Percentiles rank a stretch among this genome's conserved stretches.
phyloP scores from a whole-genome alignment of 2,888 invertebrate species.

The Synergus gifuensis region DNA sequence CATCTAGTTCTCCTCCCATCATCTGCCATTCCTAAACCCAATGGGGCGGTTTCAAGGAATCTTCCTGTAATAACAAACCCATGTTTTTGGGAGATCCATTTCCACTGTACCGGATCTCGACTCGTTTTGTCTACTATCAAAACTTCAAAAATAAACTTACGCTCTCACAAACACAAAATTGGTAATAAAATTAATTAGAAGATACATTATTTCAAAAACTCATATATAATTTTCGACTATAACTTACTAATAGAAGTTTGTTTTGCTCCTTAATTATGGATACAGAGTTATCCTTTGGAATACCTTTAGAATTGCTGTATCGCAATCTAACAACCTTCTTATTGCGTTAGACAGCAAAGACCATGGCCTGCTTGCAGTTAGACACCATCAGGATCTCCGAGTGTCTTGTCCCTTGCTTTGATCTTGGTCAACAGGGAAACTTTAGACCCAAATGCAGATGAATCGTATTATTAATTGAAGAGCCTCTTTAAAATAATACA shows the following conservation, averaged over 20 bases:
- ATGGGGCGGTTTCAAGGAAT: conserved; percentile 6
- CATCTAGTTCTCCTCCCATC: background rate
- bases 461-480: conserved; percentile 2
- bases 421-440: conserved; percentile 75
- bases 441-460: conserved; percentile 65
- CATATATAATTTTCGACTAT: background rate
- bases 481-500: background rate
- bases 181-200: background rate
- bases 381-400: conserved; percentile 61
- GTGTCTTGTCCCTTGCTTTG: conserved; percentile 69
- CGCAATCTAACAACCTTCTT: conserved; percentile 66
- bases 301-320: conserved; percentile 46
- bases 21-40: conserved; percentile 1
- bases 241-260: background rate
- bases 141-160: background rate
- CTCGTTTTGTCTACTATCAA: background rate
- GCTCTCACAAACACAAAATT: background rate
- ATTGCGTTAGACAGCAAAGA: conserved; percentile 69
- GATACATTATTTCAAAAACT: background rate
- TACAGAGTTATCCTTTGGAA: conserved; percentile 43
- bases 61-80: conserved; percentile 2
- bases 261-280: background rate
- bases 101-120: background rate
- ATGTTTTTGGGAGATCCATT: background rate
- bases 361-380: conserved; percentile 59